phyloP scores from a whole-genome alignment of 2,797 vertebrate species.

The Percopsis omiscomaycus region DNA sequence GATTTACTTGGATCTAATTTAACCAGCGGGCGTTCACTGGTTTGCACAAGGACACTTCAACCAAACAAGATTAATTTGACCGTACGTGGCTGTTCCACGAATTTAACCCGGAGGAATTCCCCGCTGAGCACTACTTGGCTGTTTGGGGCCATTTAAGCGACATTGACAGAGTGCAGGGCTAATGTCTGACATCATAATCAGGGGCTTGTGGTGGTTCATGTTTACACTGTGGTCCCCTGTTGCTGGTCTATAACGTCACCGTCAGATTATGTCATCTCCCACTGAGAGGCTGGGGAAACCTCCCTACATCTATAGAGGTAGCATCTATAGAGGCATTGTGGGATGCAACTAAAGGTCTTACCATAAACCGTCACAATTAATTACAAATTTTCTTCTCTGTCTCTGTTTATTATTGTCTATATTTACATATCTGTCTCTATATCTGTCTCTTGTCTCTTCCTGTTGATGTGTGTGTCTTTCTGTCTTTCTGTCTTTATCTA shows the following conservation, averaged over 20 bases:
- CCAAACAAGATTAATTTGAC: no score
- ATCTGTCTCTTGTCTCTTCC: neutral
- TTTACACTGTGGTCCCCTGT: conserved; percentile 25
- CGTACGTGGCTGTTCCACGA: no score
- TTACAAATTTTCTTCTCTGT: neutral
- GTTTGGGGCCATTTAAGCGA: conserved; percentile 20
- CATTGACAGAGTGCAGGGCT: conserved; percentile 35
- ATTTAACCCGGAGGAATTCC: no score
- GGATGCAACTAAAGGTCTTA: neutral
- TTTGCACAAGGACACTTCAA: no score
- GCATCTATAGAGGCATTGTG: neutral
- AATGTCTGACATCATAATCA: conserved; percentile 30
- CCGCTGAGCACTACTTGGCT: conserved; percentile 5
- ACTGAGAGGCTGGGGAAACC: conserved; percentile 27
- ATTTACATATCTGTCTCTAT: neutral
- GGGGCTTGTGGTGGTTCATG: neutral
- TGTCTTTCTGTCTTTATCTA: neutral
- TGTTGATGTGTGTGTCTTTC: neutral
- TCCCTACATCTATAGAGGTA: conserved; percentile 15
- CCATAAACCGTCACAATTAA: no score
- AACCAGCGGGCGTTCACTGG: no score
- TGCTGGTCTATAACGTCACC: conserved; percentile 51
- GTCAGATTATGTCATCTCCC: conserved; percentile 57
- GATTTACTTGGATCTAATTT: no score
- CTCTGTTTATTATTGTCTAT: no score